These are phyloP conservation scores for Diorhabda carinulata DNA, from an alignment of 1,140 invertebrate species.

Conservation along the genomic window DNA sequence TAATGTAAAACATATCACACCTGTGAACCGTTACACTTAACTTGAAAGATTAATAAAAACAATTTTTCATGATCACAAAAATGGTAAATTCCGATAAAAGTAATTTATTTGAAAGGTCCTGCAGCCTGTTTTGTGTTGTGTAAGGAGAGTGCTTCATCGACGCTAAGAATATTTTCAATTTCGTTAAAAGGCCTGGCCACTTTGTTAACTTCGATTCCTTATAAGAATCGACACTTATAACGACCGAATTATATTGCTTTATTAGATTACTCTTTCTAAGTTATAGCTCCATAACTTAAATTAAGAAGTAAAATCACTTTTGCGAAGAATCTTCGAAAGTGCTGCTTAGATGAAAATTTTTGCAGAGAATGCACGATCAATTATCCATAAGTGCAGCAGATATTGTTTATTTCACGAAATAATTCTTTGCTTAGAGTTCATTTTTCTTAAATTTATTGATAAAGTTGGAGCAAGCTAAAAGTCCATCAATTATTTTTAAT, in stretches of 20 bases:
- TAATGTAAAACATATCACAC: not conserved
- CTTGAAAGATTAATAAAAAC: slow-evolving; percentile 16
- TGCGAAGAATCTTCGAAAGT: not conserved
- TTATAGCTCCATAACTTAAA: slow-evolving; percentile 36
- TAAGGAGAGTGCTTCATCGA: slow-evolving; percentile 41
- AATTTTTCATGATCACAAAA: slow-evolving; percentile 32
- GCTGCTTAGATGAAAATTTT: not conserved
- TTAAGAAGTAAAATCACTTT: slow-evolving; percentile 29
- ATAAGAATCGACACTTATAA: slow-evolving; percentile 46
- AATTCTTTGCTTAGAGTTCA: too few species aligned
- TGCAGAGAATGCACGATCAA: not conserved
- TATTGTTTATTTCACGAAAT: too few species aligned
- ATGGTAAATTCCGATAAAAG: slow-evolving; percentile 44
- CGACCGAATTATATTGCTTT: slow-evolving; percentile 40
- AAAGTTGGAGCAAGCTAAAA: too few species aligned
- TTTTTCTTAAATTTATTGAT: too few species aligned
- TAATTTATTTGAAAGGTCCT: slow-evolving; percentile 42
- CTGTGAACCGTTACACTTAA: not conserved
- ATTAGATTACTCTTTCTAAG: slow-evolving; percentile 37
- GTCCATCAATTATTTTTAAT: too few species aligned
- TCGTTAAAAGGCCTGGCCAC: slow-evolving; percentile 45
- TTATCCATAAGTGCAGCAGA: not conserved
- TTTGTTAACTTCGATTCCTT: slow-evolving; percentile 40
- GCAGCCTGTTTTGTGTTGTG: slow-evolving; percentile 40
- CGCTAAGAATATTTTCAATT: slow-evolving; percentile 45